These are phyloP conservation scores for Amiota minor DNA, from an alignment of 2,888 invertebrate species.

Conservation along the genomic window DNA sequence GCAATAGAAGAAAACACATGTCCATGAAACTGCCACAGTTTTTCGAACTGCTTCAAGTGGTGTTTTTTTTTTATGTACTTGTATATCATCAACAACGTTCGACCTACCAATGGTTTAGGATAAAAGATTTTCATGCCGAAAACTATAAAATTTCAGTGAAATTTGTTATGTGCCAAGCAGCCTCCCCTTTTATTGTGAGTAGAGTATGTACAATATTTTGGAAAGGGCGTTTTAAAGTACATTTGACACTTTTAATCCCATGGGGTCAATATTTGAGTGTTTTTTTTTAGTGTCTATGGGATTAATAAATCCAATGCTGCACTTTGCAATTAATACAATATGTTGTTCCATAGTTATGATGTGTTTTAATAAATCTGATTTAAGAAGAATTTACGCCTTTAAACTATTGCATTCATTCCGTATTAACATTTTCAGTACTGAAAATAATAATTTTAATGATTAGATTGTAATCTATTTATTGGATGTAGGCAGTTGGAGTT, in stretches of 20 bases:
- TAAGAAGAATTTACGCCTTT: not conserved
- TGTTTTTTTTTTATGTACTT: slow-evolving; percentile 59
- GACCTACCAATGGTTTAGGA: too few species aligned
- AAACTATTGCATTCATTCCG: not conserved
- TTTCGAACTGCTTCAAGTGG: slow-evolving; percentile 49
- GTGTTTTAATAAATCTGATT: not conserved
- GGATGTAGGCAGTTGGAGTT: too few species aligned
- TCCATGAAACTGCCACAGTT: not conserved
- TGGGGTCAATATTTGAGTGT: slow-evolving; percentile 15
- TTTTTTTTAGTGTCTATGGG: not conserved
- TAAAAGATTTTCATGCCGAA: too few species aligned
- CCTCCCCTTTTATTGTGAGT: not conserved
- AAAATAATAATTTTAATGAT: too few species aligned
- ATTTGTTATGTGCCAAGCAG: not conserved
- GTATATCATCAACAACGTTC: too few species aligned
- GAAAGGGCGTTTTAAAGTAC: slow-evolving; percentile 4
- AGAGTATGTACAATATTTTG: not conserved
- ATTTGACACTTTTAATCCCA: slow-evolving; percentile 23
- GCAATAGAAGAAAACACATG: slow-evolving; percentile 10
- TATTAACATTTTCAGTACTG: too few species aligned
- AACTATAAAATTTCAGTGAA: too few species aligned
- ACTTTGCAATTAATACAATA: not conserved
- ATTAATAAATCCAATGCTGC: too few species aligned
- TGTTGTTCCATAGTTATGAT: not conserved
- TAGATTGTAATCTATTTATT: too few species aligned